Conservation (phyloP, 2,888 invertebrate genomes). For the Aleiodes leptofemur region DNA sequence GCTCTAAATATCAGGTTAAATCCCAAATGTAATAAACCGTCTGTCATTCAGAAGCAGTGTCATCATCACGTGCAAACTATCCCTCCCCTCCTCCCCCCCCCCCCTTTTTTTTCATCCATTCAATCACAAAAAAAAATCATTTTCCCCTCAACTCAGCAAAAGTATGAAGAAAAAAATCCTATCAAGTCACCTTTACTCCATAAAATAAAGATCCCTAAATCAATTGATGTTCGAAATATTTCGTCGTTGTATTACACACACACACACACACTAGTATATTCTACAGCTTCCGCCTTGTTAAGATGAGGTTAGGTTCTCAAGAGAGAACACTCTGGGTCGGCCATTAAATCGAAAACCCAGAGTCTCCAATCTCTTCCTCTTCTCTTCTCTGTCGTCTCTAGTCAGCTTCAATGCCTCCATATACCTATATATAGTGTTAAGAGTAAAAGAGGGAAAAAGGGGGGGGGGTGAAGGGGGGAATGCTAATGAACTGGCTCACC, state of each 20-base stretch:
- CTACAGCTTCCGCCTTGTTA: conserved; percentile 7
- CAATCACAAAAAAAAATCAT: background rate
- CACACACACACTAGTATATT: no score
- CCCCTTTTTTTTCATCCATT: background rate
- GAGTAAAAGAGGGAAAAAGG: background rate
- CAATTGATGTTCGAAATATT: conserved; percentile 1
- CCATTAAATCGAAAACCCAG: conserved; percentile 31
- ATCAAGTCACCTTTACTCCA: no score
- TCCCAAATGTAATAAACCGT: conserved; percentile 25
- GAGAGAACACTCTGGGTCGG: conserved; percentile 30
- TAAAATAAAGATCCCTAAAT: background rate
- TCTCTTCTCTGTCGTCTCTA: background rate
- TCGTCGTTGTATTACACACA: background rate
- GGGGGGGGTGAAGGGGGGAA: background rate
- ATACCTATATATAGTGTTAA: conserved; percentile 6
- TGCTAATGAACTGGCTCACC: conserved; percentile 52
- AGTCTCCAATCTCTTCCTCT: conserved; percentile 16
- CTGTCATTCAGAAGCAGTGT: conserved; percentile 3
- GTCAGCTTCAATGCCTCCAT: background rate
- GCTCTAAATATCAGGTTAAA: background rate
- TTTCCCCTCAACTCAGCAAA: no score
- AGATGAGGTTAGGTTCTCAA: conserved; percentile 14
- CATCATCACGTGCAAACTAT: conserved; percentile 8
- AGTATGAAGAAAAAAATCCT: background rate
- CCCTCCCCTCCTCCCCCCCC: background rate